A percentile compares a stretch with the other conserved stretches of the same genome.
These are phyloP conservation scores for Stigmatopora argus DNA, from an alignment of 2,113 vertebrate genomes.

Conservation along the genomic window DNA sequence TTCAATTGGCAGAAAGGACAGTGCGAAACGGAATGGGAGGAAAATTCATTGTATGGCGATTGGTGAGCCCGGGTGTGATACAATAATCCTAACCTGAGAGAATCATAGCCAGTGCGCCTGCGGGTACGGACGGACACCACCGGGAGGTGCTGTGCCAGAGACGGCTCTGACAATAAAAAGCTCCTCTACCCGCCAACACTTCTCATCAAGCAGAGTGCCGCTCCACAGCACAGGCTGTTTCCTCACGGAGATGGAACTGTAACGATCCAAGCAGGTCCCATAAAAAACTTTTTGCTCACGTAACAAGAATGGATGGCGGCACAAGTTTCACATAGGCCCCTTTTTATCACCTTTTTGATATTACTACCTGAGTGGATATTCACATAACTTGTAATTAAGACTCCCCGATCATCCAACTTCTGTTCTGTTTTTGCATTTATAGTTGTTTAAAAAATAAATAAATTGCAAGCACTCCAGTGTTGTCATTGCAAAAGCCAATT, in stretches of 20 bases:
- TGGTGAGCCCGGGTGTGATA: constrained; percentile 37
- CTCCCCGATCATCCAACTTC: constrained; percentile 57
- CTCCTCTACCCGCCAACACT: constrained; percentile 43
- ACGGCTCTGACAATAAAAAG: constrained; percentile 42
- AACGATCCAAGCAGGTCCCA: constrained; percentile 47
- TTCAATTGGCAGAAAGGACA: constrained; percentile 52
- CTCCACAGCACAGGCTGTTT: constrained; percentile 58
- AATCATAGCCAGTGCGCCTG: constrained; percentile 19
- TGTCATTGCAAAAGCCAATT: constrained; percentile 56
- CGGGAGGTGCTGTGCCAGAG: constrained; percentile 65
- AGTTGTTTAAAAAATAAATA: neutral
- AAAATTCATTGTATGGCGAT: constrained; percentile 10
- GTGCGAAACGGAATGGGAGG: neutral
- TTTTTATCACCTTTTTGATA: constrained; percentile 44
- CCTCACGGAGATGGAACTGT: constrained; percentile 51
- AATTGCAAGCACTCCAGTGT: constrained; percentile 59
- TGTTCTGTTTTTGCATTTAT: constrained; percentile 52
- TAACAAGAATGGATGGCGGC: constrained; percentile 44
- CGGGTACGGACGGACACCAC: constrained; percentile 53
- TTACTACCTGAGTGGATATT: constrained; percentile 36
- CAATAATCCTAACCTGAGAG: constrained; percentile 43
- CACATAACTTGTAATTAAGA: constrained; percentile 68
- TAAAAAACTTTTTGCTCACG: constrained; percentile 50
- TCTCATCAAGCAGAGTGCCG: constrained; percentile 51
- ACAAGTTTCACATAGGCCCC: constrained; percentile 54